Evolutionary conservation across 1,140 invertebrate genomes (phyloP).

Genomic region (Ditylenchus dipsaci): DNA sequence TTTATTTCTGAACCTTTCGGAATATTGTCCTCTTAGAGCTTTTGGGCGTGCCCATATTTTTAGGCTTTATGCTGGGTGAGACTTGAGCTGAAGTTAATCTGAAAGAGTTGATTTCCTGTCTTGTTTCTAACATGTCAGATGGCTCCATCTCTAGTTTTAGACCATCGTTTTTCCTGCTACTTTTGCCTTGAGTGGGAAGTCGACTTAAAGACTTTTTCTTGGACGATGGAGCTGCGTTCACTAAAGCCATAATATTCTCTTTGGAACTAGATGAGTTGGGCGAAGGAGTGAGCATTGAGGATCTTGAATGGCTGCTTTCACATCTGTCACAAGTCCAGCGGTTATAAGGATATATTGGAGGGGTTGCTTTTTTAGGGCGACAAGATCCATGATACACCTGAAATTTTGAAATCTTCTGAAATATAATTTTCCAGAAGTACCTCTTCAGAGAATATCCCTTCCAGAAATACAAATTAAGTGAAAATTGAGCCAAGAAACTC

Average conservation of each 20-base stretch:
- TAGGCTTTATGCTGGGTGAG: neutral
- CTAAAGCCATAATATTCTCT: neutral
- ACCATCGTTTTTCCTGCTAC: neutral
- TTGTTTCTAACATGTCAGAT: neutral
- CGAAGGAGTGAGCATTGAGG: neutral
- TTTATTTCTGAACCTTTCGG: neutral
- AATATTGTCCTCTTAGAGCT: neutral
- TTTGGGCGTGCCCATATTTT: neutral
- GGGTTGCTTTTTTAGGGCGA: conserved; percentile 3
- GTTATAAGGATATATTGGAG: conserved; percentile 11
- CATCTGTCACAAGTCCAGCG: conserved; percentile 28
- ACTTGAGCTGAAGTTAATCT: neutral
- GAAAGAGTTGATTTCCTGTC: neutral
- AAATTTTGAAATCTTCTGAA: no score
- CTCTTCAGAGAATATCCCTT: no score
- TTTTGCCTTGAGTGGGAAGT: neutral
- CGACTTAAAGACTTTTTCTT: neutral
- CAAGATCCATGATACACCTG: conserved; percentile 14
- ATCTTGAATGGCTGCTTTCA: neutral
- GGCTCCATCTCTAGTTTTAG: neutral
- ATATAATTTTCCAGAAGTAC: no score
- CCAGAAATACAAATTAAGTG: no score
- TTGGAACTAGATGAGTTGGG: neutral
- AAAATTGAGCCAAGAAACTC: no score
- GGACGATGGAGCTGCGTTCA: neutral